Evolutionary conservation across 2,797 vertebrate species (phyloP), one percentile per base, ranked within the genome.

Genomic region (Gymnocypris eckloni): DNA sequence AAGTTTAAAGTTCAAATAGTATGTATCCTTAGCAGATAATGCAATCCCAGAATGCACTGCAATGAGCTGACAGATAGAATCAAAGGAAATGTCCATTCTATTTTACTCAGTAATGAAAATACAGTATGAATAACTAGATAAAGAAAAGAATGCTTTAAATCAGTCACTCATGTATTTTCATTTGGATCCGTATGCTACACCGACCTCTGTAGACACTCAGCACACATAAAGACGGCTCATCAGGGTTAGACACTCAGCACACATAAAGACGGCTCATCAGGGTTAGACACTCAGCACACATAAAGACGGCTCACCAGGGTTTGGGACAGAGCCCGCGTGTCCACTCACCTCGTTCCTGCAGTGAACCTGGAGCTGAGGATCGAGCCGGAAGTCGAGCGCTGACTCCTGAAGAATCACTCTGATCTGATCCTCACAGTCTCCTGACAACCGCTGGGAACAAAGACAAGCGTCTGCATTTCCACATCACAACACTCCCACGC

Each of bases 401-500:
- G 97, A 97, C 61, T 97, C 97, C 90, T 97, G 96, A 76, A 97
- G 96, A 75, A 97, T 97, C 59, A 97, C 93, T 18, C 95, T 92
- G 79, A 97, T 97, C 92, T 97, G 97, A 92, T 97, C 97, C 89
- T 97, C 97, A 0, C 97, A 97, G 92, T 97, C 96, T 39, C 95
- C 91, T 79, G 96, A 97, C 20, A 97, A 94, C 81, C 96, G 96
- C 96, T 97, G 25, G 20, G 16, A 28, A 80, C 54, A 45, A 16
- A 15, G 4, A 76, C 37, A 54, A 9, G 28, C 33, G n/a, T 66
- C 61, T 66, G 25, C 25, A 15, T 66, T 33, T 33, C 61, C 45
- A 75, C 54, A 82, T 15, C 16, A 48, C 8, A 18, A 80, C 59
- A 41, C 59, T 61, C 52, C 39, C 22, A 45, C n/a, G 50, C 22